Conservation (phyloP, 2,797 vertebrate genomes). For the Urocyon cinereoargenteus region DNA sequence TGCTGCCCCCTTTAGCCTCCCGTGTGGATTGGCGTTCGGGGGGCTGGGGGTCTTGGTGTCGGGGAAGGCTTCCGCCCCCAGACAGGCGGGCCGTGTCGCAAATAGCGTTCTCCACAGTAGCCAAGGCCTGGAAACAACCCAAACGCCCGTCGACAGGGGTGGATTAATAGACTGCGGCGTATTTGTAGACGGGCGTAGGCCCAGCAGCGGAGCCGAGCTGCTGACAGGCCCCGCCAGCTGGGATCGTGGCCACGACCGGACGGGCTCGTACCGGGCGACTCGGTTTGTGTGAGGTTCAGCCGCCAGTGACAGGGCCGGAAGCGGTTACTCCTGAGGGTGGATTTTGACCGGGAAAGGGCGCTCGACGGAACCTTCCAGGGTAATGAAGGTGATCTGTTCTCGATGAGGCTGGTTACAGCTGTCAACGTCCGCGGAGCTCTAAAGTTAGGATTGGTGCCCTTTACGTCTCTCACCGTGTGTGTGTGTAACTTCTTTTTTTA, state of each 20-base stretch:
- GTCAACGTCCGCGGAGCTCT: neutral
- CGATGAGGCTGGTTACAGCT: neutral
- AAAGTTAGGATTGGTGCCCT: neutral
- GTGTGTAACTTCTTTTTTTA: neutral
- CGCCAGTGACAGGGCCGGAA: neutral
- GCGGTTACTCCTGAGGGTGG: neutral
- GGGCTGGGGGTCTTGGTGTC: neutral
- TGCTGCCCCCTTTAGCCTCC: too few relatives aligned
- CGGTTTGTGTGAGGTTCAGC: neutral
- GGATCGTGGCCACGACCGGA: rapidly evolving
- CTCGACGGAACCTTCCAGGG: neutral
- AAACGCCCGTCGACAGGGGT: neutral
- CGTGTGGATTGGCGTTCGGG: rapidly evolving
- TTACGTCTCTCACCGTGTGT: neutral
- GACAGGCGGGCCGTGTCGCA: neutral
- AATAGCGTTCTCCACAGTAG: neutral
- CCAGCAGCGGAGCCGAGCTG: neutral
- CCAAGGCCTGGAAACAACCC: neutral
- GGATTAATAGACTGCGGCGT: rapidly evolving
- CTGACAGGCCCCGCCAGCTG: neutral
- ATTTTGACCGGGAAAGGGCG: neutral
- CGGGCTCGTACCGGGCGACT: neutral
- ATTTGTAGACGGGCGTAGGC: neutral
- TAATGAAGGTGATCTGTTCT: neutral
- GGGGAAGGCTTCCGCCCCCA: neutral